phyloP scores from a whole-genome alignment of 2,113 vertebrate genomes.

The Lampris megalopsis region DNA sequence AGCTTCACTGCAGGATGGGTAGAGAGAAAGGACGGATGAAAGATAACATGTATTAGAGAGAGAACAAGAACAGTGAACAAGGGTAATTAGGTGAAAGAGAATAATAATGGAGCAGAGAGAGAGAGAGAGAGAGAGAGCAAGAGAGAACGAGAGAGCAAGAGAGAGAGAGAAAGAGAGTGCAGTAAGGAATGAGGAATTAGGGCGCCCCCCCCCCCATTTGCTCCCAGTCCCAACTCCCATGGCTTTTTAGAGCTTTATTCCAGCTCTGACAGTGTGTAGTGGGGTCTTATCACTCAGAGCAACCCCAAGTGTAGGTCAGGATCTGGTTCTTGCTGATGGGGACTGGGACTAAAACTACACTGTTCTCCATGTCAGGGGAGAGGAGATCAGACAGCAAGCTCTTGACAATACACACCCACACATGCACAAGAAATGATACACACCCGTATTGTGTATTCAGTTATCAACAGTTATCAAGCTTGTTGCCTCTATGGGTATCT shows the following conservation, averaged over 20 bases:
- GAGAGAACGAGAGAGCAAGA: too few relatives aligned
- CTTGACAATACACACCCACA: background rate
- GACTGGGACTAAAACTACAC: too few relatives aligned
- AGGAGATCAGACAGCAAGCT: background rate
- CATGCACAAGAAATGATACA: background rate
- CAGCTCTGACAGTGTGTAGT: too few relatives aligned
- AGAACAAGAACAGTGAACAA: background rate
- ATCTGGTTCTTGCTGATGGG: too few relatives aligned
- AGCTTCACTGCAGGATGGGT: slow-evolving; percentile 23
- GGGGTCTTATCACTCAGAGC: background rate
- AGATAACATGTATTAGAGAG: slow-evolving; percentile 4
- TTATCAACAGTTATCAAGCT: background rate
- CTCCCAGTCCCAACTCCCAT: background rate
- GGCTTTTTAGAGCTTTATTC: too few relatives aligned
- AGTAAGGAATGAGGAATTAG: too few relatives aligned
- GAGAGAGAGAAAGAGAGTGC: too few relatives aligned
- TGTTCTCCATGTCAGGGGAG: too few relatives aligned
- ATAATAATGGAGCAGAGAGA: background rate
- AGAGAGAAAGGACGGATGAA: slow-evolving; percentile 8
- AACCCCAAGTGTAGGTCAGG: background rate
- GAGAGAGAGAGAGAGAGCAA: background rate
- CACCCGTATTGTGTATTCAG: background rate
- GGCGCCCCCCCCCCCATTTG: background rate
- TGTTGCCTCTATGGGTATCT: background rate
- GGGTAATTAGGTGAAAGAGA: too few relatives aligned